A percentile compares a stretch with the other conserved stretches of the same genome.
phyloP scores from a whole-genome alignment of 2,797 vertebrate species.

The Hylomyscus alleni region DNA sequence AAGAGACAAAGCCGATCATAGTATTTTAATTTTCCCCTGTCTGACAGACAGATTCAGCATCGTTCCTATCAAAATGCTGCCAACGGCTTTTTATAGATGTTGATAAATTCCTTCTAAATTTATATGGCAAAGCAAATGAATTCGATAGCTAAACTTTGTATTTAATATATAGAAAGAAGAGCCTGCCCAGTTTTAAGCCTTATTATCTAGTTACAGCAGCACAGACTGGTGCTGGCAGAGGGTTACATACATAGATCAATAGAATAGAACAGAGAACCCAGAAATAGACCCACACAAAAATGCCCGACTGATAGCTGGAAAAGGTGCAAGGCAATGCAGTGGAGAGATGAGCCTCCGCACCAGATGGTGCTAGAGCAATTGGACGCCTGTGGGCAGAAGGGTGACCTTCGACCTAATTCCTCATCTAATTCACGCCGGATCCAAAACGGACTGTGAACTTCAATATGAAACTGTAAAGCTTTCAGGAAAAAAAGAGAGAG shows the following conservation, averaged over 20 bases:
- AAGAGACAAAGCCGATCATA: not conserved
- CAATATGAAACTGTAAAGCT: slow-evolving; percentile 4
- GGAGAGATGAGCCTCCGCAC: not conserved
- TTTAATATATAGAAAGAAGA: not conserved
- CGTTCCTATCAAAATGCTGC: not conserved
- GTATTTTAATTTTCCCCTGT: not conserved
- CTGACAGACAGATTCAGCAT: not conserved
- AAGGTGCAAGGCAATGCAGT: slow-evolving; percentile 51
- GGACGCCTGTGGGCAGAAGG: not conserved
- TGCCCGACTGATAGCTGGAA: slow-evolving; percentile 46
- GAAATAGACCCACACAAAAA: slow-evolving; percentile 70
- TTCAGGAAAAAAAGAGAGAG: not conserved
- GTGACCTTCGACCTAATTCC: not conserved
- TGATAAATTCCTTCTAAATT: slow-evolving; percentile 43
- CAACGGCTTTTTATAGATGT: not conserved
- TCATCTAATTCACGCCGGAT: slow-evolving; percentile 27
- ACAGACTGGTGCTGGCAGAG: slow-evolving; percentile 12
- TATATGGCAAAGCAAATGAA: slow-evolving; percentile 46
- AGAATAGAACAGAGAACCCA: slow-evolving; percentile 65
- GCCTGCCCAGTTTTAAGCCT: not conserved
- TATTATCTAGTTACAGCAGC: slow-evolving; percentile 17
- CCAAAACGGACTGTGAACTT: slow-evolving; percentile 35
- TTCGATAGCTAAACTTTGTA: slow-evolving; percentile 18
- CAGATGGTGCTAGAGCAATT: not conserved
- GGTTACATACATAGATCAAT: slow-evolving; percentile 9